Base-by-base conservation (phyloP, 2,797 vertebrate species). In the Cheracebus regulus region DNA sequence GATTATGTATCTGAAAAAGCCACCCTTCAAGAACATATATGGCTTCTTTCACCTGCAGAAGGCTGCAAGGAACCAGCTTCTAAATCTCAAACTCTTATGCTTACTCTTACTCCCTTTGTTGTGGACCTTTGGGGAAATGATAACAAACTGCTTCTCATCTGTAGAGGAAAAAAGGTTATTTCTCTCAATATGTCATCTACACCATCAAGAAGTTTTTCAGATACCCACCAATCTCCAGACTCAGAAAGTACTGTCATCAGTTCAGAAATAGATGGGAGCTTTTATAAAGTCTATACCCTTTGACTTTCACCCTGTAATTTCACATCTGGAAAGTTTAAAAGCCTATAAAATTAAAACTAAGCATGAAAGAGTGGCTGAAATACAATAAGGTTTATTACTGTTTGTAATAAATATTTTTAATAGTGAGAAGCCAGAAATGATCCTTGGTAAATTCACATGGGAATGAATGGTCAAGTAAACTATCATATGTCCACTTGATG, bases 311-410 rank as follows among this genome's bases (percentile, higher is more conserved):
- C n/a, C 46, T 88, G 6, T 82, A 58, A 78, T 93, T 85, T 97
- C 67, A 61, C 24, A 7, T 92, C 72, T 95, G 72, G 36, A 93
- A 82, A 80, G 48, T 48, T 30, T 39, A 39, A 39, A 39, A 52
- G 33, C 78, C 72, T 84, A 39, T 85, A 78, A 85, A 90, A 90
- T 84, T 80, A 81, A 97, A 95, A 46, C 17, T 87, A 67, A 93
- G 12, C 15, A 7, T 82, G 50, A 94, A 95, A 93, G 78, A 64
- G 94, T 89, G 36, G 9, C 61, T 93, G 67, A 70, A 11, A 58
- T 75, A 24, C 72, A 52, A 8, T 75, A 88, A 86, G 28, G 15
- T 46, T 85, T 55, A 30, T 64, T 83, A 22, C 30, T 93, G 5
- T 22, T n/a, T 67, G 33, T n/a, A 19, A 67, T 33, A n/a, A n/a